phyloP scores from a whole-genome alignment of 1,140 invertebrate genomes.

The Ceratitis capitata region DNA sequence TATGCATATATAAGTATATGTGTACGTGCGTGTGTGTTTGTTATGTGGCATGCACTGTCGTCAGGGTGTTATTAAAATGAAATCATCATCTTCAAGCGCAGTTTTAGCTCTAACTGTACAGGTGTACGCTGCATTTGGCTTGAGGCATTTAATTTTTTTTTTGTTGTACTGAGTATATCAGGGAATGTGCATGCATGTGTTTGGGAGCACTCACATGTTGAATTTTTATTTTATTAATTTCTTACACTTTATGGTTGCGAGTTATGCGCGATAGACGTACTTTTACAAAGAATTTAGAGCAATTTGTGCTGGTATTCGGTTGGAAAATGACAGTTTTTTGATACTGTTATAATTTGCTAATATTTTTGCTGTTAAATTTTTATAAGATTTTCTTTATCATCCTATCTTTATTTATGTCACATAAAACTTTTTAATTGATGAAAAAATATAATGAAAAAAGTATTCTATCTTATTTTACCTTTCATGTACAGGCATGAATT shows the following conservation, averaged over 20 bases:
- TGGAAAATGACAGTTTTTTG: too few species aligned
- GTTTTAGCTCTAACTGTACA: background rate
- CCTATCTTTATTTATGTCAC: too few species aligned
- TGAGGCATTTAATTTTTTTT: background rate
- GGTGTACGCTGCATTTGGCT: background rate
- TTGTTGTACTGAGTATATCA: background rate
- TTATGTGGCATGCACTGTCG: background rate
- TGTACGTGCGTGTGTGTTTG: background rate
- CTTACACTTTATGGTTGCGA: slow-evolving; percentile 40
- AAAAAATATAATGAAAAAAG: too few species aligned
- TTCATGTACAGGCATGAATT: too few species aligned
- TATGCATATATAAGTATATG: background rate
- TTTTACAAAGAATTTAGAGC: too few species aligned
- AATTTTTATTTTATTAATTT: slow-evolving; percentile 43
- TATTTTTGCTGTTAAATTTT: too few species aligned
- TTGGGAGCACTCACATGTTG: background rate
- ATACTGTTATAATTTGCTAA: too few species aligned
- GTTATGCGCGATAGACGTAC: slow-evolving; percentile 40
- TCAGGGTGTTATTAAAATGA: slow-evolving; percentile 45
- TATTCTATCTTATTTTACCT: too few species aligned
- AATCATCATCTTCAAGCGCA: slow-evolving; percentile 40
- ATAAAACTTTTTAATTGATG: too few species aligned
- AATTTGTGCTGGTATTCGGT: too few species aligned
- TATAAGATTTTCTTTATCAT: too few species aligned
- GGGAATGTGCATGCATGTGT: background rate